Evolutionary conservation across 2,113 vertebrate species (phyloP).

Genomic region (Catagonus wagneri): DNA sequence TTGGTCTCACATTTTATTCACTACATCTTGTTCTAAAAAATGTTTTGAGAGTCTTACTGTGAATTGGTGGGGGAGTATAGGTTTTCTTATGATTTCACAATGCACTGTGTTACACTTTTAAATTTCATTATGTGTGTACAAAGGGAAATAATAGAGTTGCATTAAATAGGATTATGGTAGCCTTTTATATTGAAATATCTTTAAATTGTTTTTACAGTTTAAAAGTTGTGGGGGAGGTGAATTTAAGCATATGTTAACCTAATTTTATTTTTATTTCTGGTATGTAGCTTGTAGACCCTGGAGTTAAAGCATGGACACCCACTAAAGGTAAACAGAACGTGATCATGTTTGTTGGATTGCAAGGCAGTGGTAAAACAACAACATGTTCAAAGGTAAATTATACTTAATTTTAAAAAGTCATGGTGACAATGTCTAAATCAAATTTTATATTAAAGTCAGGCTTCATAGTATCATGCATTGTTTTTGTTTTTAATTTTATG

Average conservation of each 20-base stretch:
- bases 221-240: neutral
- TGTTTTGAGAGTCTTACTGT: neutral
- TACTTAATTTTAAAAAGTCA: neutral
- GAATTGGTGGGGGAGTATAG: neutral
- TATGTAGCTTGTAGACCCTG: constrained; percentile 96
- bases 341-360: constrained; percentile 99
- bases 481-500: no score
- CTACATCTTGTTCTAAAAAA: constrained; percentile 14
- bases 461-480: neutral
- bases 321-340: constrained; percentile 99
- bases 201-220: constrained; percentile 57
- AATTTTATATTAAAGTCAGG: neutral
- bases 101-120: constrained; percentile 33
- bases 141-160: neutral
- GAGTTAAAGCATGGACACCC: constrained; percentile 99
- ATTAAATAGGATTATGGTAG: constrained; percentile 18
- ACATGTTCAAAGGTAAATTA: constrained; percentile 97
- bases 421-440: constrained; percentile 8
- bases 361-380: constrained; percentile 99
- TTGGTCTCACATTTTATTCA: constrained; percentile 50
- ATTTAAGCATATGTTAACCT: neutral
- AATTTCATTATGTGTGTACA: constrained; percentile 19
- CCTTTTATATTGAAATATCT: constrained; percentile 2
- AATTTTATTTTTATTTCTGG: constrained; percentile 64
- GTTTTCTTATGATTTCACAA: neutral